Base-by-base conservation (phyloP, 2,888 invertebrate genomes). In the Drosophila lutescens region DNA sequence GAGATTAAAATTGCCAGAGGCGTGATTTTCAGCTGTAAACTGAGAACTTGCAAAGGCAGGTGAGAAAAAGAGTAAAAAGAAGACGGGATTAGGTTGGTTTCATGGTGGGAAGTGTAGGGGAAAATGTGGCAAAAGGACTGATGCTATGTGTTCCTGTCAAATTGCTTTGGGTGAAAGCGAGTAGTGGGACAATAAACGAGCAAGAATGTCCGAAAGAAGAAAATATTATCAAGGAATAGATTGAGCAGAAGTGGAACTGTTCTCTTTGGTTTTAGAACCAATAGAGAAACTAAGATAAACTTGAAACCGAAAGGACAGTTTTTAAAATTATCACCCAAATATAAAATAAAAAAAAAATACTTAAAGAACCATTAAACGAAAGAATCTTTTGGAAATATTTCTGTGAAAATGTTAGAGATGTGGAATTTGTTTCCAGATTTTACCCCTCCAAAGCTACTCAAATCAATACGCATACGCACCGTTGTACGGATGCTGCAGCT, bases 1-100 rank as follows among this genome's bases (percentile, higher is more conserved):
- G 83, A 83, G 88, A 88, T 88, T 83, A 83, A 83, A 83, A 88
- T 88, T 80, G 86, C 76, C 72, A 69, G 70, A 57, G 58, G 66
- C 70, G 72, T 74, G 83, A 88, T 83, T 83, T 72, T 63, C 67
- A 61, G 50, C 61, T 49, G 55, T 15, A 60, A 67, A 46, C 46
- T 36, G 36, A 47, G 62, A 49, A 20, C 38, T 34, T 8, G 40
- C 63, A 34, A 49, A n/a, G 41, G 49, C 47, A 62, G 62, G 34
- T 36, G 63, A n/a, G 34, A 40, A 50, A 58, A 58, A 20, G 17
- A 26, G 26, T 15, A 41, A 26, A 34, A 13, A 4, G 30, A 32
- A 4, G 1, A 17, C 12, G 17, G 20, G 32, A 12, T 15, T 49
- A 6, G 49, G 32, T 32, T 49, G 17, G n/a, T 26, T 26, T 44